phyloP scores from a whole-genome alignment of 2,888 invertebrate genomes.

The Cosmia pyralina region DNA sequence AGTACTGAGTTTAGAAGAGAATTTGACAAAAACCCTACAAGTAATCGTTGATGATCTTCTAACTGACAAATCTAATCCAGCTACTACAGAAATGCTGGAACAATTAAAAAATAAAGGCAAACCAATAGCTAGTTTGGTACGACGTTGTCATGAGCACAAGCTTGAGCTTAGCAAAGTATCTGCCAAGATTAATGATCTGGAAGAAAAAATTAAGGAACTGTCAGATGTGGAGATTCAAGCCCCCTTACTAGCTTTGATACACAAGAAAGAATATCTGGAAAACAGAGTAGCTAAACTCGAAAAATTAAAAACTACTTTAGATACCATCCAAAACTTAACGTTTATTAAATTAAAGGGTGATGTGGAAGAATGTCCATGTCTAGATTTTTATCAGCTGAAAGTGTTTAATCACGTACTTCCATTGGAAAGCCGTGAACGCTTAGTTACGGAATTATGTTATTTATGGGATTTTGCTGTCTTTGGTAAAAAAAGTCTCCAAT shows the following conservation, averaged over 20 bases:
- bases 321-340: conserved; percentile 69
- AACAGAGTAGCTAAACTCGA: conserved; percentile 77
- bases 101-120: conserved; percentile 77
- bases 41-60: conserved; percentile 80
- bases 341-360: conserved; percentile 68
- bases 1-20: conserved; percentile 72
- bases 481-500: conserved; percentile 80
- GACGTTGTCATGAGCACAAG: conserved; percentile 74
- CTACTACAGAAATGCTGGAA: conserved; percentile 72
- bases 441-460: conserved; percentile 83
- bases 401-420: conserved; percentile 85
- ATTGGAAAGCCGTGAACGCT: conserved; percentile 77
- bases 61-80: conserved; percentile 65
- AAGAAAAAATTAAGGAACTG: conserved; percentile 79
- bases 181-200: conserved; percentile 79
- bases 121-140: conserved; percentile 78
- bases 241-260: conserved; percentile 78
- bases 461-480: conserved; percentile 83
- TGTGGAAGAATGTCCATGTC: conserved; percentile 76
- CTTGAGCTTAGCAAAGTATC: conserved; percentile 82
- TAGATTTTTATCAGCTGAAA: conserved; percentile 82
- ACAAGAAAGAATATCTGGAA: conserved; percentile 82
- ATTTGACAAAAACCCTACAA: conserved; percentile 82
- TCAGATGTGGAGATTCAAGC: conserved; percentile 77
- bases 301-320: conserved; percentile 78